Evolutionary conservation across 2,113 vertebrate genomes (phyloP).

Genomic region (Oryzias celebensis): DNA sequence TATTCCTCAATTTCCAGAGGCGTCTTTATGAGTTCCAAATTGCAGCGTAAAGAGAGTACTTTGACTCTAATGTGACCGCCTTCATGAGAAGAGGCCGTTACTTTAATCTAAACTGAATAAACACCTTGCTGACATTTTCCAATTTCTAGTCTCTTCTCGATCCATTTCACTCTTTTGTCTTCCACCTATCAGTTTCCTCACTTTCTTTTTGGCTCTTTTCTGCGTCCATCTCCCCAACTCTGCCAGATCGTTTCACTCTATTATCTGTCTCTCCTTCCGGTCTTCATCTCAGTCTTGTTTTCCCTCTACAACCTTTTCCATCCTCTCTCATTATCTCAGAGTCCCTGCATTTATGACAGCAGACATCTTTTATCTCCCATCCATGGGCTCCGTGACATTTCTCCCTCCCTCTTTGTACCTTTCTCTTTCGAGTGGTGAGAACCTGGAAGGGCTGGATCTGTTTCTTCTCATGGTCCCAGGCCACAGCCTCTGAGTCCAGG

Average conservation of each 20-base stretch:
- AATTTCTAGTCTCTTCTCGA: conserved; percentile 25
- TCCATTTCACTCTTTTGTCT: conserved; percentile 47
- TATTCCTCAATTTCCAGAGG: conserved; percentile 38
- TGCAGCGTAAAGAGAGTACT: conserved; percentile 8
- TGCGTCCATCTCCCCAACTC: conserved; percentile 43
- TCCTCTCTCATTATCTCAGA: conserved; percentile 23
- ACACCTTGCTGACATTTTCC: conserved; percentile 53
- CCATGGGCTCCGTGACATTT: neutral
- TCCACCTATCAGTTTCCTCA: conserved; percentile 38
- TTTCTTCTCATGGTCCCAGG: conserved; percentile 87
- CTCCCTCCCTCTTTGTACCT: conserved; percentile 70
- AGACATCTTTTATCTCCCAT: conserved; percentile 8
- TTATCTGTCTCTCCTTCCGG: conserved; percentile 43
- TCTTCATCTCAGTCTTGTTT: conserved; percentile 50
- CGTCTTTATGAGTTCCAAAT: conserved; percentile 23
- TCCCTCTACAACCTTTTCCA: conserved; percentile 43
- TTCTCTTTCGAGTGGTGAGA: conserved; percentile 88
- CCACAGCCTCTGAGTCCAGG: conserved; percentile 86
- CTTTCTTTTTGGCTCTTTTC: conserved; percentile 21
- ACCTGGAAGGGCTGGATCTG: conserved; percentile 93
- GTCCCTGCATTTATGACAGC: conserved; percentile 8
- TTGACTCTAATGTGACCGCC: conserved; percentile 49
- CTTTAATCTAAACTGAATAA: conserved; percentile 54
- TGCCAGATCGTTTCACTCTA: conserved; percentile 61
- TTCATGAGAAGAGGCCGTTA: conserved; percentile 43